These are phyloP conservation scores for Dufourea novaeangliae DNA, from an alignment of 1,140 invertebrate species.

Conservation along the genomic window DNA sequence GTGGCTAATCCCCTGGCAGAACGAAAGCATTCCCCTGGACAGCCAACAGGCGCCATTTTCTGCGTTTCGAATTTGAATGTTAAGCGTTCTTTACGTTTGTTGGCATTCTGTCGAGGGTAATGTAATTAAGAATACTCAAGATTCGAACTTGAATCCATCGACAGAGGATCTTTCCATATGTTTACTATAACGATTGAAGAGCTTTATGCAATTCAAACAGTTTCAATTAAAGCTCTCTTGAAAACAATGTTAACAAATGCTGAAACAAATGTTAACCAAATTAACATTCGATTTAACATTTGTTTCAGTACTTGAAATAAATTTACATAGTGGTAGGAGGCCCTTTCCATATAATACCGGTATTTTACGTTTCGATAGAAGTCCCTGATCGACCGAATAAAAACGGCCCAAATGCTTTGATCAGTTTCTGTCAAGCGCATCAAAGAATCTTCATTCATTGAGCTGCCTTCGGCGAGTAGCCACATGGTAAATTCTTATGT, in stretches of 20 bases:
- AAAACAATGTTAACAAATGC: no score
- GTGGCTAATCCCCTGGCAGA: conserved; percentile 39
- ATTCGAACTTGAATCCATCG: neutral
- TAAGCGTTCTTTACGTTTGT: neutral
- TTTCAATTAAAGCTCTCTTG: no score
- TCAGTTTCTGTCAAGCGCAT: neutral
- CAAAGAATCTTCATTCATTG: neutral
- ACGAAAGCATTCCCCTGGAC: conserved; percentile 54
- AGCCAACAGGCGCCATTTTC: conserved; percentile 2
- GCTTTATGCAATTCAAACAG: no score
- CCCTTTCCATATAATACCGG: neutral
- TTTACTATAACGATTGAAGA: no score
- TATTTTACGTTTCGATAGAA: no score
- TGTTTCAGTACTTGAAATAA: no score
- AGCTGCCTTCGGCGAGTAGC: neutral
- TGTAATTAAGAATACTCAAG: neutral
- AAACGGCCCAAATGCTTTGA: neutral
- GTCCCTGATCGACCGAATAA: no score
- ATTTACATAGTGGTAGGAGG: no score
- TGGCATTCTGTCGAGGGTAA: neutral
- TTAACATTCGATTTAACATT: no score
- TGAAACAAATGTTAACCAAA: no score
- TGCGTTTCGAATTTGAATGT: conserved; percentile 34
- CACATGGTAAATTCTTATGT: no score
- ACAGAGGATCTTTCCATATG: no score